Evolutionary conservation across 2,113 vertebrate species (phyloP), one percentile per base, ranked within the genome.

Genomic region (Stigmatopora argus): DNA sequence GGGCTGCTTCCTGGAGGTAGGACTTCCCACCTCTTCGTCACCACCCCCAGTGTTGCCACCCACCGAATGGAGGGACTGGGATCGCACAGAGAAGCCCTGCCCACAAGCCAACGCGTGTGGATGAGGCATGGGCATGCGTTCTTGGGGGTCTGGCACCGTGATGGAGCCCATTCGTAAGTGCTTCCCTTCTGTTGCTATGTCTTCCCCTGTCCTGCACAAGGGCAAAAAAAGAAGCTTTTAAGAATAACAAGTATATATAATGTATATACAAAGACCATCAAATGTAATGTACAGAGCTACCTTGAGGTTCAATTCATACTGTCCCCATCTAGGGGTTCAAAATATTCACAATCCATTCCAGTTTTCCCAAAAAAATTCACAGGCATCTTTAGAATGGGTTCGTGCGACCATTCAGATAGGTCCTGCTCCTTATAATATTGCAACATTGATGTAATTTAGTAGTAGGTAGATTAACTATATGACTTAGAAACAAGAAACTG

Each of bases 111-210:
- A 92, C 21, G 82, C 78, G 46, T 89, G 90, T 26, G 86, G 83
- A 71, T 86, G 83, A 71, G 83, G 74, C 53, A 85, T 64, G 35
- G 94, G 92, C 70, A 94, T 83, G 77, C 93, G 90, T 86, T 98
- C 96, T 79, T 94, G 93, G 82, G 95, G 94, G 46, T 95, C 95
- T 0, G 93, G 94, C 94, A 97, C 95, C 2, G 93, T 96, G 90
- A 96, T 95, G 81, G 96, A 98, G 76, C 95, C 95, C 93, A 98
- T 96, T 61, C 94, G 94, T 82, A 96, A 92, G 77, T 97, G 95
- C 78, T 96, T 98, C 71, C 94, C 94, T 87, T 94, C 91, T 64
- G 92, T 92, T 59, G 90, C 88, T 35, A 94, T 93, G 71, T 97
- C 95, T 81, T 94, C 95, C 56, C 93, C 94, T 66, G 94, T 93